These are phyloP conservation scores for Taeniopygia guttata DNA, from an alignment of 2,797 vertebrate genomes.

Conservation along the genomic window DNA sequence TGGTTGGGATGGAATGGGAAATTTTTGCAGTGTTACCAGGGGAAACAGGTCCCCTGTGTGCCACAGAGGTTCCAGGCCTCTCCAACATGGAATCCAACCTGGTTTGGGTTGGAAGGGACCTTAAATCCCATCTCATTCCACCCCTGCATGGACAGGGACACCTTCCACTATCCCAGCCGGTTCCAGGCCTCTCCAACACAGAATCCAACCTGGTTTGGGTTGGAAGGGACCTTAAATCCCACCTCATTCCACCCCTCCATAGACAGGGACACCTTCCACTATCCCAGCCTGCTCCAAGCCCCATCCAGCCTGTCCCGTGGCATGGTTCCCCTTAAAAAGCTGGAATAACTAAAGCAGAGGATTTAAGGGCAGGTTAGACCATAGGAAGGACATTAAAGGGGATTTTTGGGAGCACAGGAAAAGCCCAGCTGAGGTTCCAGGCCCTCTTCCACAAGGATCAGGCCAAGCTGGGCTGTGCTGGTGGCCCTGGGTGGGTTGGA, in stretches of 20 bases:
- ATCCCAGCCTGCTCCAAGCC: not conserved
- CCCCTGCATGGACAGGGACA: not conserved
- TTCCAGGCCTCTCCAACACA: accelerated
- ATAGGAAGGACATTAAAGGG: not conserved
- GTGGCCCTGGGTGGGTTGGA: not conserved
- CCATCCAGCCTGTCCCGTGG: accelerated
- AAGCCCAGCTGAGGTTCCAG: not conserved
- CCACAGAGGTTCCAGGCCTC: not conserved
- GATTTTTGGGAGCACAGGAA: not conserved
- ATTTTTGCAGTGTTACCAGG: not conserved
- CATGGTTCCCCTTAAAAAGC: accelerated
- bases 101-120: not conserved
- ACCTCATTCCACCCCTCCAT: not conserved
- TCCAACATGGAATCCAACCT: accelerated
- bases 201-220: not conserved
- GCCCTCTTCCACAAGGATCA: not conserved
- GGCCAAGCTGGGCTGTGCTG: not conserved
- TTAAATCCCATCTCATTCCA: not conserved
- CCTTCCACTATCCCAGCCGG: not conserved
- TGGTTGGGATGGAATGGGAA: not conserved
- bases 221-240: not conserved
- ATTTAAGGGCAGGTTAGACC: not conserved
- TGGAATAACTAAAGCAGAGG: not conserved
- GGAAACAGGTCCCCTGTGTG: accelerated
- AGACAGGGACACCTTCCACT: not conserved